Base-by-base conservation (phyloP, 1,140 invertebrate species). In the Drosophila gunungcola region DNA sequence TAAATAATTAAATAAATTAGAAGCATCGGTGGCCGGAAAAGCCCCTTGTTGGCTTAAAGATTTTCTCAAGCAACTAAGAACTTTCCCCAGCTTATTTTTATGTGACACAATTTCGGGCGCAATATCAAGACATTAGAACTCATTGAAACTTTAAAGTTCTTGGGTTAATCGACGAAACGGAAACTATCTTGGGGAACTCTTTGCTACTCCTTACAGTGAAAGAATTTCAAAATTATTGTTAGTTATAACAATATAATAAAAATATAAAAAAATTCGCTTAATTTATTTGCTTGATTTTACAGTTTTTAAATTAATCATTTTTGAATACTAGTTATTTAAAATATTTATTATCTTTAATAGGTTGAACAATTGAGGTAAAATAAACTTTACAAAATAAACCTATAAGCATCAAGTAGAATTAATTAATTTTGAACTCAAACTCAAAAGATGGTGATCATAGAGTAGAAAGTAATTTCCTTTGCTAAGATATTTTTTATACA, bases 1-100 rank as follows among this genome's bases (percentile, higher is more conserved):
- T 70, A 57, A 69, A 70, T 70, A 70, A 70, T 70, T 70, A 49
- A 70, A 49, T 70, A 70, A 57, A 70, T 70, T 69, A 57, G 29
- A 39, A 38, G 48, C 48, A 51, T 34, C 29, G 27, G 27, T 49
- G 48, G 12, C 43, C 9, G 46, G 12, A 12, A 9, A 32, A 32
- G 49, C 11, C 34, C 41, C 13, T 57, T 12, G 43, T 36, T 42
- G 64, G 49, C 64, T 69, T 53, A 62, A 7, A 27, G 4, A 42
- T 4, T 45, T 36, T 42, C 11, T 21, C 29, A 32, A 3, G 58
- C 34, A 56, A 16, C 16, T 13, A 49, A 69, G 38, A 70, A 69
- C 51, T 70, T 70, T 49, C 1, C 42, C 42, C 25, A 38, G 49
- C 41, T 69, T 55, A 46, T 32, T 39, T 67, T 69, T 11, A 13